A percentile compares a stretch with the other conserved stretches of the same genome.
Evolutionary conservation across 2,797 vertebrate species (phyloP).

Genomic region (Orestias chungarensis): DNA sequence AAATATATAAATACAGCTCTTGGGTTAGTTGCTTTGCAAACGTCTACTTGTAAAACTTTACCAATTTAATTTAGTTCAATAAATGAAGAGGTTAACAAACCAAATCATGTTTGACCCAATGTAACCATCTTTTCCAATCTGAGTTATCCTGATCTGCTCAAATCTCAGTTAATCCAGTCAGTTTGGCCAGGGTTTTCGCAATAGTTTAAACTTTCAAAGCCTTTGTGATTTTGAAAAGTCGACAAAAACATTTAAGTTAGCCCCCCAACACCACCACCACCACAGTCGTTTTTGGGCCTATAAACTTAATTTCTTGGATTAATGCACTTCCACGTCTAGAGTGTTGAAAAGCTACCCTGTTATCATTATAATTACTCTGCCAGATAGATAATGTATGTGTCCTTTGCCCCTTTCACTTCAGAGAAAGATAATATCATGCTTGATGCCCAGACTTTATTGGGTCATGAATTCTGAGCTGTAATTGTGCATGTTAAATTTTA

Average conservation of each 20-base stretch:
- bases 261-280: not conserved
- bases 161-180: not conserved
- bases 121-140: not conserved
- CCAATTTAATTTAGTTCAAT: slow-evolving; percentile 30
- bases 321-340: slow-evolving; percentile 45
- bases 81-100: not conserved
- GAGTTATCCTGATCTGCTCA: not conserved
- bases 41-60: slow-evolving; percentile 37
- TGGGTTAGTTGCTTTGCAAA: too few species aligned
- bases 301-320: slow-evolving; percentile 33
- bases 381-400: slow-evolving; percentile 70
- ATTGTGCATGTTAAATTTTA: slow-evolving; percentile 75
- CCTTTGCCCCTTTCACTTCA: slow-evolving; percentile 74
- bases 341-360: slow-evolving; percentile 50
- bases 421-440: slow-evolving; percentile 71
- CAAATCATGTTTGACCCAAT: not conserved
- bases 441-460: slow-evolving; percentile 71
- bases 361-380: slow-evolving; percentile 64
- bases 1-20: too few species aligned
- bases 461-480: slow-evolving; percentile 75
- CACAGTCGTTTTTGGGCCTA: not conserved
- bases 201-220: not conserved
- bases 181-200: not conserved
- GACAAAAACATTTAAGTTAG: slow-evolving; percentile 35
- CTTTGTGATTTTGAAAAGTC: slow-evolving; percentile 30